These are phyloP conservation scores for Balearica regulorum DNA, from an alignment of 2,797 vertebrate genomes.

Conservation along the genomic window DNA sequence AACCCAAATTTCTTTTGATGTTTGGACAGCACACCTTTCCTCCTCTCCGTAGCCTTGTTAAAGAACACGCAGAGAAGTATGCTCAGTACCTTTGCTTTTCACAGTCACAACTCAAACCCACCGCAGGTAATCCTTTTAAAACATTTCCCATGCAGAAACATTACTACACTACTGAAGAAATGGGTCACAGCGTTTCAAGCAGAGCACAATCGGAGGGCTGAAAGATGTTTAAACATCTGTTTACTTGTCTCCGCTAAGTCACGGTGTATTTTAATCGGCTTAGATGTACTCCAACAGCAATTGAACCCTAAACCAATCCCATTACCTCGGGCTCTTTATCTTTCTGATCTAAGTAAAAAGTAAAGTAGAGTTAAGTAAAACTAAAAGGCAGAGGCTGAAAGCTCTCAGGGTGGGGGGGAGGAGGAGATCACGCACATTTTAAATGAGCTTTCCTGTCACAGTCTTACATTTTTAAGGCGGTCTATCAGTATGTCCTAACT, in stretches of 20 bases:
- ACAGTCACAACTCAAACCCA: not conserved
- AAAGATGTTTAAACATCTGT: not conserved
- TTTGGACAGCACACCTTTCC: not conserved
- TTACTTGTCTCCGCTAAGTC: not conserved
- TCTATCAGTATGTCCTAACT: not conserved
- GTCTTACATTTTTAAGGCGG: not conserved
- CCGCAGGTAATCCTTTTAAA: not conserved
- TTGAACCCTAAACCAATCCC: not conserved
- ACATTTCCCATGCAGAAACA: not conserved
- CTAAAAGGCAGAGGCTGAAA: not conserved
- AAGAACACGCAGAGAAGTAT: not conserved
- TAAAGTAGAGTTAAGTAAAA: not conserved
- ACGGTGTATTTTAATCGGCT: not conserved
- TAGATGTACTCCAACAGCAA: not conserved
- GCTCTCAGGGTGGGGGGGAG: rapidly evolving
- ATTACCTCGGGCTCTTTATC: not conserved
- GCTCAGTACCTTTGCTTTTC: not conserved
- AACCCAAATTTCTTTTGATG: not conserved
- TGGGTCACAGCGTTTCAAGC: not conserved
- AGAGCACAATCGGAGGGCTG: not conserved
- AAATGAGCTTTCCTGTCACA: not conserved
- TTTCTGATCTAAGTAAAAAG: not conserved
- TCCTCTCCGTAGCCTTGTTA: not conserved
- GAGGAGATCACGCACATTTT: not conserved
- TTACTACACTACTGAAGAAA: not conserved